Base-by-base conservation (phyloP, 2,797 vertebrate genomes). In the Etheostoma nigrum region DNA sequence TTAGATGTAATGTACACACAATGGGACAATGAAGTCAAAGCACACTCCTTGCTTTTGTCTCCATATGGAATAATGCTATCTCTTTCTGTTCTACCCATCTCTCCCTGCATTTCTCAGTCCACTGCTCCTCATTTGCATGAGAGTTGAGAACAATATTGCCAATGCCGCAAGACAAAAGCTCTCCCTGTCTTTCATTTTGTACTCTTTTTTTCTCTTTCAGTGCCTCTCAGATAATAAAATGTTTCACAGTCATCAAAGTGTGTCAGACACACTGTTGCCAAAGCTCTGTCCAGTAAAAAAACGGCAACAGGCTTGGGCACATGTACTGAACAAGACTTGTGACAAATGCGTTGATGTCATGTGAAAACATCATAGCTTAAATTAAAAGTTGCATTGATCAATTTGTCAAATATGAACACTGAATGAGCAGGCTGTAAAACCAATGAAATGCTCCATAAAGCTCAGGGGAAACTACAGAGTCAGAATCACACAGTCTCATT, bases 81-180 rank as follows among this genome's bases (percentile, higher is more conserved):
- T 86, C 61, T 67, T 45, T 76, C 59, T 51, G 52, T 62, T 76
- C 51, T 21, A 4, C 33, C 40, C 47, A 45, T 82, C 67, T 67
- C 36, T 72, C 47, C 51, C 67, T 30, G 58, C 65, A 67, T 79
- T 76, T 72, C 55, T 82, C 72, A 83, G 78, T 81, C 81, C 74
- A 64, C 67, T 81, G 89, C 80, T 80, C 60, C 70, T 88, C 81
- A 89, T 90, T 89, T 92, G 86, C 88, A 92, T 89, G 81, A 86
- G 85, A 82, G 88, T 84, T 67, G 70, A 77, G 84, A 82, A 86
- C 78, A 83, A 84, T 85, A 88, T 85, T 82, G 78, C 74, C 62
- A 62, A 87, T 88, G 80, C 76, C 19, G 68, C 44, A 49, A 87
- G 84, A 86, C 86, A 86, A 90, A 88, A 69, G 33, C 76, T 60